These are phyloP conservation scores for Vombatus ursinus DNA, from an alignment of 2,113 vertebrate genomes.

Conservation along the genomic window DNA sequence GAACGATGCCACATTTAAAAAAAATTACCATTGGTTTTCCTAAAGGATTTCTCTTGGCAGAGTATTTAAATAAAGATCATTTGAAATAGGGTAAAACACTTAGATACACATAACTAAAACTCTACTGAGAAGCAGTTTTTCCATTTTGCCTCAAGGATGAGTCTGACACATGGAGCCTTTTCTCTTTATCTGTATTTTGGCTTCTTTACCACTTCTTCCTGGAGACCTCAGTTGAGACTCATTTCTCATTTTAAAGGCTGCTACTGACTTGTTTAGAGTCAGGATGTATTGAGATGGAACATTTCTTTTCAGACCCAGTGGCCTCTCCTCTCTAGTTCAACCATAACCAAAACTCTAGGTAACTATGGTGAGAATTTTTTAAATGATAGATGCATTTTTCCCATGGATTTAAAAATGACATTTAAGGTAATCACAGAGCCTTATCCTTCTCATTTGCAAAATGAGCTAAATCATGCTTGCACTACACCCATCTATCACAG, in stretches of 20 bases:
- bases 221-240: slow-evolving; percentile 62
- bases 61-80: slow-evolving; percentile 55
- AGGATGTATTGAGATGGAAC: slow-evolving; percentile 32
- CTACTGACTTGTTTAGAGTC: slow-evolving; percentile 30
- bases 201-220: slow-evolving; percentile 53
- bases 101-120: slow-evolving; percentile 50
- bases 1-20: slow-evolving; percentile 16
- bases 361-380: slow-evolving; percentile 20
- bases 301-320: slow-evolving; percentile 34
- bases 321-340: not conserved
- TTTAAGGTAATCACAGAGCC: slow-evolving; percentile 15
- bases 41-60: slow-evolving; percentile 34
- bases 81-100: slow-evolving; percentile 38
- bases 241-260: slow-evolving; percentile 28
- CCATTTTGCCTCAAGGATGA: slow-evolving; percentile 61
- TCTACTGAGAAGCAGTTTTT: slow-evolving; percentile 52
- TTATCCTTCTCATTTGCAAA: not conserved
- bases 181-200: slow-evolving; percentile 46
- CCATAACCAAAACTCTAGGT: slow-evolving; percentile 15
- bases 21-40: slow-evolving; percentile 25
- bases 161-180: slow-evolving; percentile 4
- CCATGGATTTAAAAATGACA: slow-evolving; percentile 30
- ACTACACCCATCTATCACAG: not conserved
- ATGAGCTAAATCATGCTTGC: slow-evolving; percentile 45
- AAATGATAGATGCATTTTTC: slow-evolving; percentile 24